A percentile compares a stretch with the other conserved stretches of the same genome.
phyloP scores from a whole-genome alignment of 2,113 vertebrate species.

The Gymnogyps californianus region DNA sequence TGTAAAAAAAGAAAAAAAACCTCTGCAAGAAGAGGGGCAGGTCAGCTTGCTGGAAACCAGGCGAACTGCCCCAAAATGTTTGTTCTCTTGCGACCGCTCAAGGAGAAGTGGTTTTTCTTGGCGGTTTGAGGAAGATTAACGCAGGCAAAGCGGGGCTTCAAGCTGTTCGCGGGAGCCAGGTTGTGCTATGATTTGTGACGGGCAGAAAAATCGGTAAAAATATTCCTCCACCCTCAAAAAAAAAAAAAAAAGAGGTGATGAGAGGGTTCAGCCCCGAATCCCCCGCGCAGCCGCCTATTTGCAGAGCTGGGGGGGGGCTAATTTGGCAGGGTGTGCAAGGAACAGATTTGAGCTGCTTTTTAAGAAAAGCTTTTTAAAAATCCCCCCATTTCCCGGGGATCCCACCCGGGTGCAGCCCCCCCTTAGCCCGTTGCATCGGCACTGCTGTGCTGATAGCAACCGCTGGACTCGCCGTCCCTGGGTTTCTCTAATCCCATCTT shows the following conservation, averaged over 20 bases:
- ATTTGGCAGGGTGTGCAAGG: accelerated
- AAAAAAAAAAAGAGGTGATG: background rate
- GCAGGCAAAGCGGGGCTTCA: background rate
- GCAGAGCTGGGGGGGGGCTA: accelerated
- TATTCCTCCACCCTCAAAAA: background rate
- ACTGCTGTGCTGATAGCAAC: accelerated
- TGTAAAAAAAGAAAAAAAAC: no score
- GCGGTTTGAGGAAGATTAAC: background rate
- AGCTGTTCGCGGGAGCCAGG: accelerated
- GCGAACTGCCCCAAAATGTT: background rate
- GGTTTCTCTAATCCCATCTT: background rate
- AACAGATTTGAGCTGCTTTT: background rate
- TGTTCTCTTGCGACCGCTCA: background rate
- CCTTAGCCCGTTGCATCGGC: accelerated
- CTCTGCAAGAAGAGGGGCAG: background rate
- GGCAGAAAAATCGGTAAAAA: background rate
- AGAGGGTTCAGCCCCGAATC: background rate
- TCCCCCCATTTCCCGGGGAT: accelerated
- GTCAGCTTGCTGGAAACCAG: background rate
- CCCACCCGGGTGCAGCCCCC: accelerated
- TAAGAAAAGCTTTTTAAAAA: background rate
- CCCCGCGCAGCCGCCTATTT: accelerated
- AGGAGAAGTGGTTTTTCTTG: slow-evolving; percentile 24
- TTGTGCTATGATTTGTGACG: background rate
- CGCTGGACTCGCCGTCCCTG: accelerated